Evolutionary conservation across 2,797 vertebrate genomes (phyloP), one percentile per base, ranked within the genome.

Genomic region (Danionella dracula): DNA sequence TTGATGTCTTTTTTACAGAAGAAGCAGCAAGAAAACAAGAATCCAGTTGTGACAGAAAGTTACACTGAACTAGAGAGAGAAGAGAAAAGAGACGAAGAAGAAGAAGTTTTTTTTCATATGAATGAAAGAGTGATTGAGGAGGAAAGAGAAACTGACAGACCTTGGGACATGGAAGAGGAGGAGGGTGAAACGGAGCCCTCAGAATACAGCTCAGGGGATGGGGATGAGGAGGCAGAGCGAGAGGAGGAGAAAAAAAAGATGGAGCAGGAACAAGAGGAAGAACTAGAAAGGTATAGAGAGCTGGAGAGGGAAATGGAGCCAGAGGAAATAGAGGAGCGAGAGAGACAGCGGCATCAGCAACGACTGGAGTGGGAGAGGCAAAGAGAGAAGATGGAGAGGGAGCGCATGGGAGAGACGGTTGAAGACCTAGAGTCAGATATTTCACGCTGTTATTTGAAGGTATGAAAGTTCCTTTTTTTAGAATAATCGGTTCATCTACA

Each of bases 371-470:
- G 64, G 63, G 75, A 78, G 67, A 63, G 68, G 51, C 59, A 77
- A 44, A 70, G 69, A 15, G 80, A 83, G 5, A 42, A 78, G 49
- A 83, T 68, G 68, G 54, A 75, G 70, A 84, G 69, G 69, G 78
- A 60, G 42, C 65, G 75, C 51, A 72, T 55, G 71, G 80, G 46
- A 55, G 75, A 38, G 11, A 15, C 49, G 19, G 72, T 56, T 62
- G 77, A 69, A 2, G 75, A 78, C 46, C 35, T 31, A 13, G 59
- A 23, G 32, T 54, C 46, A 4, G 58, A 21, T 6, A 68, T 78
- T 62, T 68, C 78, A 41, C 76, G 85, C 51, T 87, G 86, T 72
- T 49, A 79, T 48, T 74, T 89, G 0, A 91, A 90, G 85, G 90
- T 90, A 75, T 73, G 67, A 58, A 57, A 55, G 29, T 27, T 10